Evolutionary conservation across 2,113 vertebrate species (phyloP), one percentile per base, ranked within the genome.

Genomic region (Pomatostomus ruficeps): DNA sequence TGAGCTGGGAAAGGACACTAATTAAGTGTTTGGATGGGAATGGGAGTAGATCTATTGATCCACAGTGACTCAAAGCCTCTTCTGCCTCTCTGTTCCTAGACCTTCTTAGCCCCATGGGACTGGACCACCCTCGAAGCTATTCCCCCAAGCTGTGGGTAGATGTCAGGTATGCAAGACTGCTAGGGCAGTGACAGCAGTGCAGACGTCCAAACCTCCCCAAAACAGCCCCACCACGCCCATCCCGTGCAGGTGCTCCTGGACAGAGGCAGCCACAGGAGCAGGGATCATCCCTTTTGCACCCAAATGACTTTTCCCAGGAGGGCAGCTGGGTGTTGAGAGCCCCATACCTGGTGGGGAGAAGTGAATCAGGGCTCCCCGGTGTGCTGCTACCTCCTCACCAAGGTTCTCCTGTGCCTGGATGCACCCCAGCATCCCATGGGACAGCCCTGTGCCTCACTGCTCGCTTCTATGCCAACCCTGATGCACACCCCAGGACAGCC

Each of bases 401-500:
- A 62, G 16, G 13, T n/a, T 70, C 5, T 58, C 14, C 36, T 55
- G 26, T 23, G 18, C 13, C 29, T 22, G 33, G 12, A 20, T 33
- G 46, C 18, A 43, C 3, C 19, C 5, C 5, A n/a, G 10, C 15
- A 19, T 58, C 49, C 35, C 26, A 7, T 0, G 6, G 52, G 24
- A 40, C 14, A 26, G 23, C 21, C 35, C n/a, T 2, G 7, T n/a
- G 7, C 54, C 65, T 75, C 31, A 17, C 1, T 35, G 35, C 14
- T 33, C 7, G 8, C 5, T 23, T 12, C 52, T 46, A 35, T 63
- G 66, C 35, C 38, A 48, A 6, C 13, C 20, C 21, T 1, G 3
- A 29, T 5, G 5, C 7, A 3, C 31, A 16, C 2, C 36, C 31
- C 57, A 51, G 55, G 1, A 1, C 0, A 1, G 23, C 17, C 17